phyloP scores from a whole-genome alignment of 1,140 invertebrate genomes.

The Hyposmocoma kahamanoa region DNA sequence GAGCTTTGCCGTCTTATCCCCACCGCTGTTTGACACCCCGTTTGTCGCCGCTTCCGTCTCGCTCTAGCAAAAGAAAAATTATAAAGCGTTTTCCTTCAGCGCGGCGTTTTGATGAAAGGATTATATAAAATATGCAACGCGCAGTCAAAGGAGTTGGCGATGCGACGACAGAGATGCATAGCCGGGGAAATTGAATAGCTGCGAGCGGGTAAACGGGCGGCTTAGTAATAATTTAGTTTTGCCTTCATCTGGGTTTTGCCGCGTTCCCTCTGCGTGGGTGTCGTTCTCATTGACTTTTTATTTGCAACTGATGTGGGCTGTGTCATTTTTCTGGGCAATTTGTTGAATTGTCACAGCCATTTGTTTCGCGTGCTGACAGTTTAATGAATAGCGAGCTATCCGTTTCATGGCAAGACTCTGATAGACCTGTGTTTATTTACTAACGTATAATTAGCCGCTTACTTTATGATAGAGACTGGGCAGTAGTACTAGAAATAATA shows the following conservation, averaged over 20 bases:
- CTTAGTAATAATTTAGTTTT: slow-evolving; percentile 60
- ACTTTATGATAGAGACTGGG: no score
- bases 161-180: slow-evolving; percentile 63
- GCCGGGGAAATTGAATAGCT: slow-evolving; percentile 64
- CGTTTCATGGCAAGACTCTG: no score
- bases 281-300: slow-evolving; percentile 11
- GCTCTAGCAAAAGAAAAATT: slow-evolving; percentile 53
- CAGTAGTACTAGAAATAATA: no score
- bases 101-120: slow-evolving; percentile 63
- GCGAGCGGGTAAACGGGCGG: slow-evolving; percentile 38
- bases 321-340: slow-evolving; percentile 21
- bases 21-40: slow-evolving; percentile 71
- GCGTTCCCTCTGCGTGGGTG: slow-evolving; percentile 10
- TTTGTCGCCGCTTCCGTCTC: slow-evolving; percentile 51
- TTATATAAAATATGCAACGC: slow-evolving; percentile 67
- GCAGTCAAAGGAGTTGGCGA: slow-evolving; percentile 47
- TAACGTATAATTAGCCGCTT: no score
- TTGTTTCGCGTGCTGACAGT: slow-evolving; percentile 4
- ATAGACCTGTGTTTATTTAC: no score
- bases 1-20: slow-evolving; percentile 70
- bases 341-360: slow-evolving; percentile 10
- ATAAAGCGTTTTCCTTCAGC: slow-evolving; percentile 46
- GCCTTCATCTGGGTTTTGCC: slow-evolving; percentile 26
- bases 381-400: no score
- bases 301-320: slow-evolving; percentile 24